phyloP scores from a whole-genome alignment of 2,797 vertebrate species.

The Morelia viridis region DNA sequence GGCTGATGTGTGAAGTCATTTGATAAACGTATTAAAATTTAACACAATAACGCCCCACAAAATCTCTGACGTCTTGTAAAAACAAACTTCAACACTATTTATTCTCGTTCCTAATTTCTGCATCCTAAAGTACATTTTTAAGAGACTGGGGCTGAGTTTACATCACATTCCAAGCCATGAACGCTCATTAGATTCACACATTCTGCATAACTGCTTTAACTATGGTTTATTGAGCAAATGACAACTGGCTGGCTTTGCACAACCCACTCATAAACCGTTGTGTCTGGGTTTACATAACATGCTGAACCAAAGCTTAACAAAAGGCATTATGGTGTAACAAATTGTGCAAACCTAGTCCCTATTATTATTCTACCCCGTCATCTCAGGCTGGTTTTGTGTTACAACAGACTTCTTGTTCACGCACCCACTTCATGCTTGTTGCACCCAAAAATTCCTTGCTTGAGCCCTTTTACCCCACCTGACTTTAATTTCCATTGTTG shows the following conservation, averaged over 20 bases:
- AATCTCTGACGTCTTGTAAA: background rate
- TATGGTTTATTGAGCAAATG: background rate
- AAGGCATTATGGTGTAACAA: background rate
- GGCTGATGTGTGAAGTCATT: background rate
- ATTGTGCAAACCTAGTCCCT: background rate
- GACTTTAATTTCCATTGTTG: background rate
- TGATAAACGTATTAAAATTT: background rate
- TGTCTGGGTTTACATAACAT: background rate
- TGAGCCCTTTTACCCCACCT: background rate
- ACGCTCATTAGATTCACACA: background rate
- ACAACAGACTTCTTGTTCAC: background rate
- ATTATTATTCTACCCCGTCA: background rate
- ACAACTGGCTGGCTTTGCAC: background rate
- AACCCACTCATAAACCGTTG: background rate
- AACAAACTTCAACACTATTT: background rate
- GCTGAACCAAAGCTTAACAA: background rate
- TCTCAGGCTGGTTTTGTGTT: background rate
- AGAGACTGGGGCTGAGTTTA: background rate
- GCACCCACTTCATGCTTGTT: background rate
- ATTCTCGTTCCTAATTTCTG: background rate
- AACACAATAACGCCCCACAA: background rate
- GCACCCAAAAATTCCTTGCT: background rate
- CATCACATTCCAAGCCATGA: background rate
- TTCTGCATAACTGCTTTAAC: background rate
- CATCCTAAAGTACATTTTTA: background rate